A percentile compares a stretch with the other conserved stretches of the same genome.
Evolutionary conservation across 2,888 invertebrate species (phyloP).

Genomic region (Rosalia funebris): DNA sequence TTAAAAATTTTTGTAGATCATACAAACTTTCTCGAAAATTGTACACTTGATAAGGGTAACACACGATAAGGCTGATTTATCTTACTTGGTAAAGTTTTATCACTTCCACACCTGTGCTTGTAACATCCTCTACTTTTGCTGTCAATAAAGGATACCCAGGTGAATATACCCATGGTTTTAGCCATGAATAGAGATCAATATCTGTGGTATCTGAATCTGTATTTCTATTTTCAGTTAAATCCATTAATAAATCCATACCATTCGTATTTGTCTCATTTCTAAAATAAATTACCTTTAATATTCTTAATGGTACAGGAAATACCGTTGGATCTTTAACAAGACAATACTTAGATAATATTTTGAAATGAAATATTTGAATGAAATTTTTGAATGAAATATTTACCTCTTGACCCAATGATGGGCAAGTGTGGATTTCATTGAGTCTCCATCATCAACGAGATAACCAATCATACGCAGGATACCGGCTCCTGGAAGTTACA

Average conservation of each 20-base stretch:
- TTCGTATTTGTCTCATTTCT: neutral
- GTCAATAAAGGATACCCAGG: conserved; percentile 13
- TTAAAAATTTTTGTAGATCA: neutral
- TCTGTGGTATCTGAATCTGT: no score
- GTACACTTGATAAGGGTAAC: neutral
- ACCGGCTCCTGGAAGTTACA: conserved; percentile 7
- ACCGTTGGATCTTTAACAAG: neutral
- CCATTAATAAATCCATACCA: neutral
- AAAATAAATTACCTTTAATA: neutral
- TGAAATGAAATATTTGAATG: no score
- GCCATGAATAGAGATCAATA: neutral
- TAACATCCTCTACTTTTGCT: neutral
- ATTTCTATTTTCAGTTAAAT: neutral
- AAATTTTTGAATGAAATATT: no score
- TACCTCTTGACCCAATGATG: neutral
- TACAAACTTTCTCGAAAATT: no score
- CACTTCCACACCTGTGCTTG: neutral
- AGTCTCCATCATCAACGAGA: neutral
- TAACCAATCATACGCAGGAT: neutral
- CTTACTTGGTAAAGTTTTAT: neutral
- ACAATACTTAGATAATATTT: neutral
- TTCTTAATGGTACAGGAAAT: neutral
- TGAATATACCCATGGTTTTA: neutral
- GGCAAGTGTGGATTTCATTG: neutral
- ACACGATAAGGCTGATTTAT: no score